Percentiles rank a stretch among this genome's conserved stretches.
Conservation (phyloP, 2,888 invertebrate genomes). For the Drosophila meridionalis region DNA sequence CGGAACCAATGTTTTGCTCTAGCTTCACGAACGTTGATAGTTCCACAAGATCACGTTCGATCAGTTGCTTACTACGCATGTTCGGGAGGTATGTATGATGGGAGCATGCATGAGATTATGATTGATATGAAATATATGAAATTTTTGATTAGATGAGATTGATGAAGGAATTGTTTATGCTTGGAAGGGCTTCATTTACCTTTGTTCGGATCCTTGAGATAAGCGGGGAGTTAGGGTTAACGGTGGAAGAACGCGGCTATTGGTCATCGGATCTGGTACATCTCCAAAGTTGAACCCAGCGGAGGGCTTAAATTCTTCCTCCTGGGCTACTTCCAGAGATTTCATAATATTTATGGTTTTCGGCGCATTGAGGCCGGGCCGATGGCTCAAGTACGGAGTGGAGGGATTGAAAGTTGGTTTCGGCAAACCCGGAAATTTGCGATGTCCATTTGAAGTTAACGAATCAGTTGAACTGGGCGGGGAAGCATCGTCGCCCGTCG, state of each 20-base stretch:
- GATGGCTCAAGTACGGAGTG: constrained; percentile 8
- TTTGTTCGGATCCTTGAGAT: constrained; percentile 26
- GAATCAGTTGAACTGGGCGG: background rate
- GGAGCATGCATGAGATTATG: background rate
- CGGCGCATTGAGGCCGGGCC: constrained; percentile 30
- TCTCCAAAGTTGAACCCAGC: constrained; percentile 25
- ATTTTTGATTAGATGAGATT: background rate
- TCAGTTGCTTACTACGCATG: constrained; percentile 85
- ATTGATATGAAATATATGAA: constrained; percentile 8
- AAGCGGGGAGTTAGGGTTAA: constrained; percentile 62
- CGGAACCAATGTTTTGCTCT: constrained; percentile 86
- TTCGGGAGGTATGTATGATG: background rate
- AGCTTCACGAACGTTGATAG: constrained; percentile 87
- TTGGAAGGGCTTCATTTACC: constrained; percentile 23
- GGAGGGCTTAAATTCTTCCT: constrained; percentile 28
- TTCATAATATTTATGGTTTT: constrained; percentile 61
- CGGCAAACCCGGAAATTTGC: constrained; percentile 51
- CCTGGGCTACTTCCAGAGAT: constrained; percentile 26
- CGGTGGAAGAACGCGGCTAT: constrained; percentile 19
- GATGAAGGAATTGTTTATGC: background rate
- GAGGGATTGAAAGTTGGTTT: constrained; percentile 65
- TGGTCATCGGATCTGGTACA: background rate
- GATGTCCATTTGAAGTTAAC: background rate
- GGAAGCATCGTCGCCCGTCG: background rate
- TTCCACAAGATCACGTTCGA: constrained; percentile 86